Conservation (phyloP, 2,113 vertebrate genomes). For the Tylochromis polylepis region DNA sequence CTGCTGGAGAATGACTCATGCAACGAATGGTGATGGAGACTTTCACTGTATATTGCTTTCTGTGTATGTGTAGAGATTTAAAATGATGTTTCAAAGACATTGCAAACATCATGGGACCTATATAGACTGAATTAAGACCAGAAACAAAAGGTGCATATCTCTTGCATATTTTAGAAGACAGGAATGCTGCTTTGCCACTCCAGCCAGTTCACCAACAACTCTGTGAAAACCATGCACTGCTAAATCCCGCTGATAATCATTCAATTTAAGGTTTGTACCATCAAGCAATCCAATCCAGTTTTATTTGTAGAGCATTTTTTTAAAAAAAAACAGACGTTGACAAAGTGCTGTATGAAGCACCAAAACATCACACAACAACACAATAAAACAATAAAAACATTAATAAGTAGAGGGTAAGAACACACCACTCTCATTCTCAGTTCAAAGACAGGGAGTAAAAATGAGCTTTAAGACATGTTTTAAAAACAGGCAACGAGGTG, state of each 20-base stretch:
- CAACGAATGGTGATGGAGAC: background rate
- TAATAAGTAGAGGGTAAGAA: background rate
- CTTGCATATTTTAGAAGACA: background rate
- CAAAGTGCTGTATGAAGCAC: background rate
- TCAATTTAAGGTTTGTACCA: background rate
- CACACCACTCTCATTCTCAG: background rate
- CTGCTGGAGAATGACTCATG: background rate
- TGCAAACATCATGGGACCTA: background rate
- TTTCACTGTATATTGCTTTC: background rate
- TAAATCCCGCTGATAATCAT: background rate
- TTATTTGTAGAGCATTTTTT: background rate
- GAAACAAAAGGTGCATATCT: background rate
- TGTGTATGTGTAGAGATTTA: background rate
- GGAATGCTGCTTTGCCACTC: background rate
- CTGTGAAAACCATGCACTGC: background rate
- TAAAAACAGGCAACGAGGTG: background rate
- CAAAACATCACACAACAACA: background rate
- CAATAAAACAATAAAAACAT: background rate
- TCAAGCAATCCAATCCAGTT: background rate
- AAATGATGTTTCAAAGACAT: background rate
- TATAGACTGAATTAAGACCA: background rate
- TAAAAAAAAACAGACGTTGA: background rate
- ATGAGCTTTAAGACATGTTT: background rate
- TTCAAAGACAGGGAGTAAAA: background rate
- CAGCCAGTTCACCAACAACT: rapidly evolving